Evolutionary conservation across 1,140 invertebrate genomes (phyloP).

Genomic region (Aphelinus certus): DNA sequence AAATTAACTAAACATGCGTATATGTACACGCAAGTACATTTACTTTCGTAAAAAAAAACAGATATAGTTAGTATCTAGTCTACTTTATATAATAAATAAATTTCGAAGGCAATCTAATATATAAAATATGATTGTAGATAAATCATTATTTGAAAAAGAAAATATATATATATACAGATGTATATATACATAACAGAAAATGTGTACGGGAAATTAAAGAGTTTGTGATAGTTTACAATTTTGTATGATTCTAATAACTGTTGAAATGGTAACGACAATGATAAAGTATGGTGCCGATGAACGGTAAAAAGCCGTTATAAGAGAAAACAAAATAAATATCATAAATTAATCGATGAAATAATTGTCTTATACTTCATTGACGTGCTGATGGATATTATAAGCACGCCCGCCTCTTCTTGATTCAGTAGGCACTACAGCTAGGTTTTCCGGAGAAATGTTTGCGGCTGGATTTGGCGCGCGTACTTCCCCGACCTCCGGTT

Average conservation of each 20-base stretch:
- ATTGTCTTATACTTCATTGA: slow-evolving; percentile 57
- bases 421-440: slow-evolving; percentile 58
- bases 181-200: too few species aligned
- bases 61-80: slow-evolving; percentile 56
- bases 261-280: slow-evolving; percentile 35
- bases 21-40: slow-evolving; percentile 1
- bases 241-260: slow-evolving; percentile 40
- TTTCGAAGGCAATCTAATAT: slow-evolving; percentile 27
- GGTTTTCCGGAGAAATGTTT: slow-evolving; percentile 37
- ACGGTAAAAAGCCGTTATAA: not conserved
- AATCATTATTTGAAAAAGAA: slow-evolving; percentile 34
- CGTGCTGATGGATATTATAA: slow-evolving; percentile 63
- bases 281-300: slow-evolving; percentile 17
- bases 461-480: slow-evolving; percentile 22
- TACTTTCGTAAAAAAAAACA: slow-evolving; percentile 33
- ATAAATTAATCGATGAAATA: not conserved
- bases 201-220: not conserved
- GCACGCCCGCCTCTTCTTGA: slow-evolving; percentile 61
- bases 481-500: slow-evolving; percentile 45
- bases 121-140: slow-evolving; percentile 18
- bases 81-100: slow-evolving; percentile 37
- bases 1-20: not conserved
- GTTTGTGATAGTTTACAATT: slow-evolving; percentile 25
- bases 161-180: too few species aligned
- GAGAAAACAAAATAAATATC: not conserved